Evolutionary conservation across 2,113 vertebrate genomes (phyloP).

Genomic region (Nycticebus coucang): DNA sequence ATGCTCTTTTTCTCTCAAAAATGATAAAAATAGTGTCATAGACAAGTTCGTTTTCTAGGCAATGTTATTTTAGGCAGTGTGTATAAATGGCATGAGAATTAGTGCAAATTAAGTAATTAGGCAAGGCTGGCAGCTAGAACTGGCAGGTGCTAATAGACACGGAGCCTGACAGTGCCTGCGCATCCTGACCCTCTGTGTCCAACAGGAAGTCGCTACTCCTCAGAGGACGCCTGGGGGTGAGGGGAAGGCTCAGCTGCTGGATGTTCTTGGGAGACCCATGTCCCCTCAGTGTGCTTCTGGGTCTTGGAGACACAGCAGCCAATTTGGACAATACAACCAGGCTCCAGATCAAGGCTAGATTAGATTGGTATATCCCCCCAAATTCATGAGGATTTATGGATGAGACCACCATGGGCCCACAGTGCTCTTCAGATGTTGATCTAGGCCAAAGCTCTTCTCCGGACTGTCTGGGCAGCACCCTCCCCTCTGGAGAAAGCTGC

Average conservation of each 20-base stretch:
- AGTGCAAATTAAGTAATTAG: constrained; percentile 53
- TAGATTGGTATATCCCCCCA: no score
- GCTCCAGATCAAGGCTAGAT: background rate
- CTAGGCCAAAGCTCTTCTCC: background rate
- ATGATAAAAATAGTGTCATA: constrained; percentile 41
- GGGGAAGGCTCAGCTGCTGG: rapidly evolving
- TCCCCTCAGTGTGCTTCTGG: background rate
- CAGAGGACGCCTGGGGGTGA: background rate
- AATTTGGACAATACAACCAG: background rate
- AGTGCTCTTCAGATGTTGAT: no score
- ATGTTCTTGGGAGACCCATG: rapidly evolving
- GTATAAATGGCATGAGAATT: constrained; percentile 36
- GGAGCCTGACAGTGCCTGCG: background rate
- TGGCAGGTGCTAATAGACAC: background rate
- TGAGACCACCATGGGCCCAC: background rate
- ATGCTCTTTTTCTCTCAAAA: constrained; percentile 23
- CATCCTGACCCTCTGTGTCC: background rate
- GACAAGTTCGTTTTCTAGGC: constrained; percentile 56
- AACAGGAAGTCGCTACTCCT: background rate
- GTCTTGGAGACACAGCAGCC: no score
- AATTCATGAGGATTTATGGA: no score
- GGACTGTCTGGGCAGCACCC: background rate
- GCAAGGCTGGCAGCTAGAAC: background rate
- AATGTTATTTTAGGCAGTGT: background rate
- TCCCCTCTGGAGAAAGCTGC: background rate